A percentile compares a stretch with the other conserved stretches of the same genome.
phyloP scores from a whole-genome alignment of 2,797 vertebrate genomes.

The Manis javanica region DNA sequence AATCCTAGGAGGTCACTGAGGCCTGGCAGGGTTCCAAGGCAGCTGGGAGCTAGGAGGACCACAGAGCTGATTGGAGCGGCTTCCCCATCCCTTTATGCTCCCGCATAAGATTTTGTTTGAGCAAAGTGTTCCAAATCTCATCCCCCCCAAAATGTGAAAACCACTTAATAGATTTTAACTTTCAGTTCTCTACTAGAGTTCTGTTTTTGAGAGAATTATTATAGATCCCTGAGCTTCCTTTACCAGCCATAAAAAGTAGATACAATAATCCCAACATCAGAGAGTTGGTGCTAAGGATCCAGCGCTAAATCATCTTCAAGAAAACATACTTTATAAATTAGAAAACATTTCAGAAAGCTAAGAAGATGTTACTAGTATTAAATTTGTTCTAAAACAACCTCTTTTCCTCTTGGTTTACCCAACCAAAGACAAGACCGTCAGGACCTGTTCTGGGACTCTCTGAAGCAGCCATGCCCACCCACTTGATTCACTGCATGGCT shows the following conservation, averaged over 20 bases:
- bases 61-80: background rate
- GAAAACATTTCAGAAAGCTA: background rate
- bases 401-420: background rate
- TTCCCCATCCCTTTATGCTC: background rate
- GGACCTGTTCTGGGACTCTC: background rate
- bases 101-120: background rate
- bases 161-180: background rate
- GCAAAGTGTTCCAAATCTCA: background rate
- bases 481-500: no score
- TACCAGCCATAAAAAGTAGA: background rate
- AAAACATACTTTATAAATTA: background rate
- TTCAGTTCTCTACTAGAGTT: background rate
- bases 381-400: background rate
- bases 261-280: background rate
- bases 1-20: background rate
- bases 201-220: background rate
- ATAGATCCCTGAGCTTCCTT: background rate
- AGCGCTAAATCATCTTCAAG: background rate
- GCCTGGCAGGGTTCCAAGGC: background rate
- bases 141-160: background rate
- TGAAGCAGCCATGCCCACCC: fast-evolving
- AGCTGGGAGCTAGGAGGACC: background rate
- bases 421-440: background rate
- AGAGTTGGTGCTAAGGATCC: background rate
- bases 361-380: background rate